Base-by-base conservation (phyloP, 1,140 invertebrate genomes). In the Lycorma delicatula region DNA sequence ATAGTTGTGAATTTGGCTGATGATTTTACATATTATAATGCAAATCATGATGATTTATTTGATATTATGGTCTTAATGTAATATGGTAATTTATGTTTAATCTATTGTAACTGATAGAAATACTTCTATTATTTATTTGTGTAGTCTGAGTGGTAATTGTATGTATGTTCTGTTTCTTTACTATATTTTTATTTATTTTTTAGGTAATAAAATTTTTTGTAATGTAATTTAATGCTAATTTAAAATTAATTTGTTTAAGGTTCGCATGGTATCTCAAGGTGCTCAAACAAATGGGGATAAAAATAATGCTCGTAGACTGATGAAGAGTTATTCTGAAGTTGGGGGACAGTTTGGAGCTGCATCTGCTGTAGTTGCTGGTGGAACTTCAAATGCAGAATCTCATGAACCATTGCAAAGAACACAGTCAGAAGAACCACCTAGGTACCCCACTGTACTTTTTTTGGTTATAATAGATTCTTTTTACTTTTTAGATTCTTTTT, bases 241-340 rank as follows among this genome's bases (percentile, higher is more conserved):
- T 46, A 28, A 13, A 46, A 18, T 46, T 59, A 27, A n/a, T 48
- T 61, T 44, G 18, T 34, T 31, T 18, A 9, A 85, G 80, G 87
- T 90, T 34, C 87, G 86, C 70, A 90, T 91, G 82, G 87, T 91
- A 20, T 91, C 89, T 2, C 89, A 91, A 69, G 89, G 87, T 20
- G 89, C 89, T 6, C 89, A 91, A 72, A 92, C 89, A 1, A 91
- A 91, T 72, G 88, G 89, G 1, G 74, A 84, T 20, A 74, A 82
- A 23, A 76, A 79, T 25, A 79, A 80, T 54, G 80, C 81, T 16
- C 74, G 87, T 59, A 86, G 85, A 72, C 72, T 91, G 47, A 85
- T 84, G 13, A 92, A 91, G 72, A 91, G 88, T 61, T 86, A 85
- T 63, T 91, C 88, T 1, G 88, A 91, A 73, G 86, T 86, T 22